Evolutionary conservation across 2,888 invertebrate genomes (phyloP).

Genomic region (Cetonia aurata): DNA sequence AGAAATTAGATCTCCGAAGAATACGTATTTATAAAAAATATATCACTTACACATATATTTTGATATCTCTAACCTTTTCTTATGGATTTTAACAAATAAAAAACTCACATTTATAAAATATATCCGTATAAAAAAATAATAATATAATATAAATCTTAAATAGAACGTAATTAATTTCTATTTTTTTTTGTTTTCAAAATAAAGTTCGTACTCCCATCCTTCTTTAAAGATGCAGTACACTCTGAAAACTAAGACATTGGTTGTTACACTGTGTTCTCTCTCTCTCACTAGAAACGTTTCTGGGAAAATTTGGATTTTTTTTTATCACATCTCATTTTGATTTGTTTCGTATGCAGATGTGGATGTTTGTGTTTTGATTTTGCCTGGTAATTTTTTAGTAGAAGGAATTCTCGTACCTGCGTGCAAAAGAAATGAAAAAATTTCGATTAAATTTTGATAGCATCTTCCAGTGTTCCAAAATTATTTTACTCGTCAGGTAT

Average conservation of each 20-base stretch:
- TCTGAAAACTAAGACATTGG: slow-evolving; percentile 61
- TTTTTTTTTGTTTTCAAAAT: slow-evolving; percentile 5
- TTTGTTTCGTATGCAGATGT: neutral
- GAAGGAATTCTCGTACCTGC: too few relatives aligned
- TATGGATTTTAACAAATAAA: neutral
- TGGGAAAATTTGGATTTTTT: too few relatives aligned
- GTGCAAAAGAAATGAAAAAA: too few relatives aligned
- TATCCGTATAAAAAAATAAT: slow-evolving; percentile 18
- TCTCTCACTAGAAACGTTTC: neutral
- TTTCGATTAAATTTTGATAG: too few relatives aligned
- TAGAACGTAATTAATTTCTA: neutral
- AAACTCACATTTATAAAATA: slow-evolving; percentile 16
- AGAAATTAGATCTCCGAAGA: too few relatives aligned
- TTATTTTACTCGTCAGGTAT: too few relatives aligned
- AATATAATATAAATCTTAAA: slow-evolving; percentile 8
- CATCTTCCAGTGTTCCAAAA: too few relatives aligned
- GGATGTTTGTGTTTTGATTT: slow-evolving; percentile 12
- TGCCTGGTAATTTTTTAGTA: too few relatives aligned
- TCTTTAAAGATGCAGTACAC: slow-evolving; percentile 62
- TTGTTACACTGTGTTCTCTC: slow-evolving; percentile 16
- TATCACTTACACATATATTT: neutral
- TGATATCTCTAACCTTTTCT: neutral
- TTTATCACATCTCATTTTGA: too few relatives aligned
- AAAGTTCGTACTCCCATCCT: slow-evolving; percentile 42
- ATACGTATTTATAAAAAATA: neutral